phyloP scores from a whole-genome alignment of 2,888 invertebrate genomes.

The Hofmannophila pseudospretella region DNA sequence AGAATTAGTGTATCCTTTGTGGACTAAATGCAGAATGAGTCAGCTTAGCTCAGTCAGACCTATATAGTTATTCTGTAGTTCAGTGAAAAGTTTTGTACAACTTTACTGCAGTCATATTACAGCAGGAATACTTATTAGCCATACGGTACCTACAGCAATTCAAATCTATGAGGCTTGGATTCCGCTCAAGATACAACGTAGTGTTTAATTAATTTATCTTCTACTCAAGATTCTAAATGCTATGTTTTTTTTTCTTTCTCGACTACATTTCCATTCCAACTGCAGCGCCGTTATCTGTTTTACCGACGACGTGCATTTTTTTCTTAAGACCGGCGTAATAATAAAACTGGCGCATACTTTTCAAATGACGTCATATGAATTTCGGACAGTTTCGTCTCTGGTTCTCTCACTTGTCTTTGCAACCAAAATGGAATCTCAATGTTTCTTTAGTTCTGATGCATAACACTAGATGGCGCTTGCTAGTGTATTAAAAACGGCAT shows the following conservation, averaged over 20 bases:
- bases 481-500: too few species aligned
- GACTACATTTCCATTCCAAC: neutral
- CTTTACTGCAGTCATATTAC: too few species aligned
- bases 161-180: too few species aligned
- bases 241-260: too few species aligned
- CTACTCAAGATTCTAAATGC: too few species aligned
- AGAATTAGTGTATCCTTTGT: conserved; percentile 34
- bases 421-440: neutral
- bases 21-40: conserved; percentile 11
- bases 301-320: conserved; percentile 19
- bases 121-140: too few species aligned
- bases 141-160: too few species aligned
- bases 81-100: too few species aligned
- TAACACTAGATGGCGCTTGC: conserved; percentile 45
- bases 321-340: conserved; percentile 23
- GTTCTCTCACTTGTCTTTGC: conserved; percentile 23
- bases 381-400: conserved; percentile 41
- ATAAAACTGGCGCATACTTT: conserved; percentile 62
- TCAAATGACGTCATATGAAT: conserved; percentile 63
- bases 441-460: conserved; percentile 9
- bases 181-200: too few species aligned
- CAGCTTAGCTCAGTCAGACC: too few species aligned
- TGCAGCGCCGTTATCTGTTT: conserved; percentile 2
- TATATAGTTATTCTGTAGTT: too few species aligned
- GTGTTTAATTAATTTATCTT: too few species aligned